Base-by-base conservation (phyloP, 2,888 invertebrate genomes). In the Andrena hattorfiana region DNA sequence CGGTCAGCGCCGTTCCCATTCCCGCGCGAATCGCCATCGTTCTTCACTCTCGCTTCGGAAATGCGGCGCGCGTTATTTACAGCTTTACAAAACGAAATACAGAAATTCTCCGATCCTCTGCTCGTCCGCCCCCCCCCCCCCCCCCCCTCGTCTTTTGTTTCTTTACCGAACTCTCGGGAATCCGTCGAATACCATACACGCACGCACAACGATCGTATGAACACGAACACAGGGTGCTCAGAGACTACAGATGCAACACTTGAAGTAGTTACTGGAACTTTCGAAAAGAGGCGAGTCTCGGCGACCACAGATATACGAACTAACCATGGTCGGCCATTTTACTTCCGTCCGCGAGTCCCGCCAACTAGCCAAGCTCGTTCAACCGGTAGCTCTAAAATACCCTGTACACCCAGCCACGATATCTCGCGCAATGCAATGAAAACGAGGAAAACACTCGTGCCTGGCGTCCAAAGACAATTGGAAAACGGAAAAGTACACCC, bases 31-130 rank as follows among this genome's bases (percentile, higher is more conserved):
- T 67, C 59, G 59, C 16, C 30, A 63, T 69, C 67, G 48, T 23
- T 35, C 63, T 23, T 35, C 63, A 30, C 54, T 54, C 63, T 59
- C 81, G 30, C 48, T 67, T 71, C 54, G 69, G 64, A 86, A 69
- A 85, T 63, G 49, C 60, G 35, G 26, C 48, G 49, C 64, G 60
- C 54, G 30, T 51, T 82, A 82, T 82, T 82, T 82, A 82, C 75
- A 82, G 28, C 54, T 80, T 72, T 73, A 81, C 81, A 80, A 71
- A 26, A 54, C 23, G 49, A 59, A 74, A 60, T 64, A 79, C 20
- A 48, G 48, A 72, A 67, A 64, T 56, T 76, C 69, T 48, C 10
- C 68, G 16, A 68, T 51, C 26, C 20, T 48, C 13, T 56, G 48
- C 71, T 74, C 28, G 10, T 7, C 20, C 63, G 30, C 42, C 4